A percentile compares a stretch with the other conserved stretches of the same genome.
phyloP scores from a whole-genome alignment of 2,113 vertebrate species.

The Rhabdomys dilectus region DNA sequence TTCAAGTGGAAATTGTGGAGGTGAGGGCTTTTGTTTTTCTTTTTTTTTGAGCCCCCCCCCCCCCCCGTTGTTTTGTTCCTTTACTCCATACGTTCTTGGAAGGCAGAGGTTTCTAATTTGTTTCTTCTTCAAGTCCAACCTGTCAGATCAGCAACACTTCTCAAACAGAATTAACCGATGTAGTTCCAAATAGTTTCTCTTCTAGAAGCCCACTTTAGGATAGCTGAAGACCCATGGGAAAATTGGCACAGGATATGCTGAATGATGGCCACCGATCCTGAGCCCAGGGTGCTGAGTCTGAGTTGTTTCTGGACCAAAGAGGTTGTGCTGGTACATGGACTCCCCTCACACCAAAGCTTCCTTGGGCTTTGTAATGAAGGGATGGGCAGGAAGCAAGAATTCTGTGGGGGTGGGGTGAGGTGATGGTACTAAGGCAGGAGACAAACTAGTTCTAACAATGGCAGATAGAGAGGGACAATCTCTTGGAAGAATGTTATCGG shows the following conservation, averaged over 20 bases:
- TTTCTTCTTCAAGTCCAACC: background rate
- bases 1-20: background rate
- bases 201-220: background rate
- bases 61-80: too few species aligned
- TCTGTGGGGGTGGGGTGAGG: background rate
- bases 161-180: background rate
- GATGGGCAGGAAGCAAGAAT: background rate
- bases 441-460: background rate
- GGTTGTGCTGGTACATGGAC: background rate
- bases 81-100: background rate
- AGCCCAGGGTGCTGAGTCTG: background rate
- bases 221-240: background rate
- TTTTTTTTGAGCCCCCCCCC: accelerated
- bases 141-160: background rate
- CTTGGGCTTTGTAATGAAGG: background rate
- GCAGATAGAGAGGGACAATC: background rate
- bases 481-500: background rate
- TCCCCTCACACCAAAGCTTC: background rate
- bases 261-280: background rate
- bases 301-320: background rate
- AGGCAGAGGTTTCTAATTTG: constrained; percentile 3
- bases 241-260: background rate
- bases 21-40: background rate
- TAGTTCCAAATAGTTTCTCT: background rate
- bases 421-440: background rate